Evolutionary conservation across 2,888 invertebrate species (phyloP).

Genomic region (Plusia festucae): DNA sequence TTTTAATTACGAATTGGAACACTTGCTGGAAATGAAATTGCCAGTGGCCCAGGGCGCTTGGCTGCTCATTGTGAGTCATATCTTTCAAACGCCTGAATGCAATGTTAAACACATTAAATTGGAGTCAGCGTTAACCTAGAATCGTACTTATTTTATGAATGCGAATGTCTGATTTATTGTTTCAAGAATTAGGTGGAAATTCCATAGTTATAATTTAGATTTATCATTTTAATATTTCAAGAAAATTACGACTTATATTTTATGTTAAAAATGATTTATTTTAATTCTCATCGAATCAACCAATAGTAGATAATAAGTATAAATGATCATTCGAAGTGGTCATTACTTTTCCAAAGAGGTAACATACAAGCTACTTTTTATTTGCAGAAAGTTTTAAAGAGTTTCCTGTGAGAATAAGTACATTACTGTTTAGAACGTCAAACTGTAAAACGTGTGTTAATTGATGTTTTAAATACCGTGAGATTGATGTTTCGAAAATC

Average conservation of each 20-base stretch:
- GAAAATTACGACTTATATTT: too few species aligned
- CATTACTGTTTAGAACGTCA: neutral
- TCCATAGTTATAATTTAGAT: neutral
- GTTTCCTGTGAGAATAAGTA: neutral
- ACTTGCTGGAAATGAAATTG: slow-evolving; percentile 6
- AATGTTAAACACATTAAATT: slow-evolving; percentile 13
- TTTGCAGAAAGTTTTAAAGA: neutral
- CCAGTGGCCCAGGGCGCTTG: slow-evolving; percentile 15
- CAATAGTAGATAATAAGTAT: too few species aligned
- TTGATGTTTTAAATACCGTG: neutral
- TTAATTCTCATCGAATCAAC: too few species aligned
- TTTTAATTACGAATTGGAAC: slow-evolving; percentile 8
- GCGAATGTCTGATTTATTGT: neutral
- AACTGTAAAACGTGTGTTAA: neutral
- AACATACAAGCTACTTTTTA: neutral
- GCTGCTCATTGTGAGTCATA: slow-evolving; percentile 16
- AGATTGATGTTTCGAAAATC: neutral
- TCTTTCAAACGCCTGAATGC: slow-evolving; percentile 10
- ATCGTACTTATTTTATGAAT: neutral
- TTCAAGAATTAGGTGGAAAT: neutral
- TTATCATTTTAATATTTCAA: too few species aligned
- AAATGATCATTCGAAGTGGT: neutral
- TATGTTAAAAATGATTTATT: too few species aligned
- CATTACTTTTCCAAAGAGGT: neutral
- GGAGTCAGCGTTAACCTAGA: neutral